phyloP scores from a whole-genome alignment of 2,888 invertebrate species.

The Argynnis bischoffii region DNA sequence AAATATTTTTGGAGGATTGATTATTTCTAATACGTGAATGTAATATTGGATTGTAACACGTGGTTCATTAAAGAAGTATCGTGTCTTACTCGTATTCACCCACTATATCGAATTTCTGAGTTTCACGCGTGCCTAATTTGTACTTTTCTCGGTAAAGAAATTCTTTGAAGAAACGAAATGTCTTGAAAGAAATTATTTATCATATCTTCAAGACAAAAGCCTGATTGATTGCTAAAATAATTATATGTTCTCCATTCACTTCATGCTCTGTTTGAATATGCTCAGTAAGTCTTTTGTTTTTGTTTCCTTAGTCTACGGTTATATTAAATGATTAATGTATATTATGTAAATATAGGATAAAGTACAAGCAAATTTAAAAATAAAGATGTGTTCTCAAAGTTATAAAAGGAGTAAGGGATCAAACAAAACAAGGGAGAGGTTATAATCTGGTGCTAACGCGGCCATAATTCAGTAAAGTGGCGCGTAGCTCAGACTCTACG shows the following conservation, averaged over 20 bases:
- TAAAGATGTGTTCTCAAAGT: neutral
- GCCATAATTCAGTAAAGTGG: slow-evolving; percentile 21
- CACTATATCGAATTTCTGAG: slow-evolving; percentile 2
- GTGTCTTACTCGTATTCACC: neutral
- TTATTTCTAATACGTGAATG: too few relatives aligned
- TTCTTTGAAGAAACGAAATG: neutral
- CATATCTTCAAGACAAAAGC: neutral
- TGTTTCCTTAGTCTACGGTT: too few relatives aligned
- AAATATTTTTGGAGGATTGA: too few relatives aligned
- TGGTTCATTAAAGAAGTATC: too few relatives aligned
- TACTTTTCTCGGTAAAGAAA: slow-evolving; percentile 10
- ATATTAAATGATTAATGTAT: too few relatives aligned
- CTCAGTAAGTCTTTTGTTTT: too few relatives aligned
- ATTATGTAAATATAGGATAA: too few relatives aligned
- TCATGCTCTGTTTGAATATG: too few relatives aligned
- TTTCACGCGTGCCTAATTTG: slow-evolving; percentile 14
- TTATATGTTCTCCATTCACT: too few relatives aligned
- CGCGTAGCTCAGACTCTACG: slow-evolving; percentile 8
- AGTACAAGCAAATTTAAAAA: too few relatives aligned
- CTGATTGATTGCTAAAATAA: too few relatives aligned
- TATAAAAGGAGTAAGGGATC: slow-evolving; percentile 7
- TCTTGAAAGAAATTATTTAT: slow-evolving; percentile 4
- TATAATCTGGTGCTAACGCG: slow-evolving; percentile 27
- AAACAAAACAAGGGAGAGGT: slow-evolving; percentile 15
- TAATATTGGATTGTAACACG: too few relatives aligned